A percentile compares a stretch with the other conserved stretches of the same genome.
These are phyloP conservation scores for Neelides sp. DNA, from an alignment of 1,140 invertebrate species.

Conservation along the genomic window DNA sequence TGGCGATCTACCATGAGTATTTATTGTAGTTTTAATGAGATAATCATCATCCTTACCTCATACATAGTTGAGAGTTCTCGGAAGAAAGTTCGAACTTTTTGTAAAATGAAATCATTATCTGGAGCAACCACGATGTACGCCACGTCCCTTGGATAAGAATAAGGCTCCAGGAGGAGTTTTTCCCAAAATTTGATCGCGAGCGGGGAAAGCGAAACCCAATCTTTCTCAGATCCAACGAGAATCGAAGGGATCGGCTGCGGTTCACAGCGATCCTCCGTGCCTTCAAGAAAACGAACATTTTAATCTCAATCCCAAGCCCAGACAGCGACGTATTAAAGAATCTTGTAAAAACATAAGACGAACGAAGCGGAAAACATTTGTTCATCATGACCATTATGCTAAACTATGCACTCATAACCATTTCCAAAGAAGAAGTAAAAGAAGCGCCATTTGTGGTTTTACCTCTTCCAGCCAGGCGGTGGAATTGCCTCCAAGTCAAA, in stretches of 20 bases:
- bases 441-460: no score
- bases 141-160: slow-evolving; percentile 78
- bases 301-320: no score
- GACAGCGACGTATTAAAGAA: neutral
- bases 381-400: no score
- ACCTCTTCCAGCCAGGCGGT: slow-evolving; percentile 81
- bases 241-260: slow-evolving; percentile 91
- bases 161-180: slow-evolving; percentile 82
- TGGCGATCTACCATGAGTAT: neutral
- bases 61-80: slow-evolving; percentile 82
- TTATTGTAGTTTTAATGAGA: no score
- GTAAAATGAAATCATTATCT: slow-evolving; percentile 71
- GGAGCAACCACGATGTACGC: slow-evolving; percentile 89
- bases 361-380: no score
- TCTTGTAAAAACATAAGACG: no score
- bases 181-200: slow-evolving; percentile 91
- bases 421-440: no score
- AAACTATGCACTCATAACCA: no score
- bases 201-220: slow-evolving; percentile 85
- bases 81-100: slow-evolving; percentile 72
- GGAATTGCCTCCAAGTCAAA: slow-evolving; percentile 93
- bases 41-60: slow-evolving; percentile 48
- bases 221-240: slow-evolving; percentile 83
- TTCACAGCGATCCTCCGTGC: slow-evolving; percentile 84
- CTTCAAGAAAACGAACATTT: slow-evolving; percentile 32